phyloP scores from a whole-genome alignment of 2,797 vertebrate species.

The Xiphorhynchus erythropygius region DNA sequence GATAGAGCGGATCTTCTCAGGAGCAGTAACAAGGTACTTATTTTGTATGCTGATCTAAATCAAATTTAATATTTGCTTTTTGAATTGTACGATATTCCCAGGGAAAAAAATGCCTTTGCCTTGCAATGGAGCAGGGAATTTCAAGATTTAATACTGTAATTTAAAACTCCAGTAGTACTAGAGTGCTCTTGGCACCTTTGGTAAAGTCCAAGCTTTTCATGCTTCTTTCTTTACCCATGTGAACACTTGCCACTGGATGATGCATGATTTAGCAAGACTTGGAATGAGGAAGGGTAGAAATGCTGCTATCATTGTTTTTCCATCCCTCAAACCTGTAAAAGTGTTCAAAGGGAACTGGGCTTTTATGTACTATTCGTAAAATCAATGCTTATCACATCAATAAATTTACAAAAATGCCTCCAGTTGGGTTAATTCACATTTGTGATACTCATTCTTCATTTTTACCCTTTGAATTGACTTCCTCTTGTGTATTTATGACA shows the following conservation, averaged over 20 bases:
- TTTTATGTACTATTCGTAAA: not conserved
- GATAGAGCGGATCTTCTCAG: constrained; percentile 95
- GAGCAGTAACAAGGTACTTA: constrained; percentile 89
- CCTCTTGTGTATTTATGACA: not conserved
- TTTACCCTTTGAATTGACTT: not conserved
- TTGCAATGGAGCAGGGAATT: not conserved
- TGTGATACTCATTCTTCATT: not conserved
- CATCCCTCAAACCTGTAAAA: not conserved
- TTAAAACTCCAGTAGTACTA: not conserved
- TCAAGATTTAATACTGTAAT: not conserved
- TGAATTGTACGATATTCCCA: not conserved
- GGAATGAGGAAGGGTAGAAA: not conserved
- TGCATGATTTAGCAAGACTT: not conserved
- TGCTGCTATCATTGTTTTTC: not conserved
- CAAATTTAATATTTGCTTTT: not conserved
- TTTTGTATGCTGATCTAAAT: not conserved
- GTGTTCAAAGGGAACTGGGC: not conserved
- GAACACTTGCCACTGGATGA: not conserved
- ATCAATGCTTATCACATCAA: not conserved
- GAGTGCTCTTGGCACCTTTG: not conserved
- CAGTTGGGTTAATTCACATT: not conserved
- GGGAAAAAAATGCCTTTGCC: not conserved
- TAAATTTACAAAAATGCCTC: not conserved
- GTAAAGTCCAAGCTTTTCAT: not conserved
- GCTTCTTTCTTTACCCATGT: not conserved